phyloP scores from a whole-genome alignment of 2,888 invertebrate genomes.

The Trachelus stipa region DNA sequence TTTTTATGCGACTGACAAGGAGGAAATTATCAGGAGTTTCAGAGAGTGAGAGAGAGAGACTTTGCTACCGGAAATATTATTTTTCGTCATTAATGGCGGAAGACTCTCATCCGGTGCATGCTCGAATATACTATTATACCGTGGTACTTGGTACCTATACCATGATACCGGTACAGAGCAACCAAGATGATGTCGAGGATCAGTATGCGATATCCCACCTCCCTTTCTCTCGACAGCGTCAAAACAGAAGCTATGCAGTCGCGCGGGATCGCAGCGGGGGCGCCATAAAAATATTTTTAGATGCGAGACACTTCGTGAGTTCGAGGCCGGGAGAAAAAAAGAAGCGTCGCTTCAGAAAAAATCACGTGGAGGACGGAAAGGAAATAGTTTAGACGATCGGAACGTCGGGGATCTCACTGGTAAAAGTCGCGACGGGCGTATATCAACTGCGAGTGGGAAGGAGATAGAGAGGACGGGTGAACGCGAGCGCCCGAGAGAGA shows the following conservation, averaged over 20 bases:
- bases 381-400: constrained; percentile 55
- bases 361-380: constrained; percentile 31
- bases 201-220: not conserved
- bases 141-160: too few relatives aligned
- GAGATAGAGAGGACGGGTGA: not conserved
- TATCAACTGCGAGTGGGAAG: not conserved
- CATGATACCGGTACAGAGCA: too few relatives aligned
- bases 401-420: constrained; percentile 31
- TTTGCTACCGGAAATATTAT: constrained; percentile 25
- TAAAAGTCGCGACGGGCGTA: constrained; percentile 5
- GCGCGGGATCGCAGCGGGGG: constrained; percentile 61
- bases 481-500: not conserved
- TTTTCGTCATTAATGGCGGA: constrained; percentile 6
- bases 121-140: not conserved
- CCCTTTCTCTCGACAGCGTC: constrained; percentile 43
- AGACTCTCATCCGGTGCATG: constrained; percentile 5
- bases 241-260: constrained; percentile 49
- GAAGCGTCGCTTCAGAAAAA: constrained; percentile 12
- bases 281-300: constrained; percentile 67
- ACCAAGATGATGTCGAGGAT: not conserved
- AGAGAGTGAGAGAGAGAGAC: constrained; percentile 6
- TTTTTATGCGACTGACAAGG: not conserved
- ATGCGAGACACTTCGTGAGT: constrained; percentile 34
- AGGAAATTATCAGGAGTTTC: not conserved
- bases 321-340: constrained; percentile 28